Percentiles rank a stretch among this genome's conserved stretches.
Evolutionary conservation across 92 coral and sea anemone genomes (phyloP).

Genomic region (Metridium senile): DNA sequence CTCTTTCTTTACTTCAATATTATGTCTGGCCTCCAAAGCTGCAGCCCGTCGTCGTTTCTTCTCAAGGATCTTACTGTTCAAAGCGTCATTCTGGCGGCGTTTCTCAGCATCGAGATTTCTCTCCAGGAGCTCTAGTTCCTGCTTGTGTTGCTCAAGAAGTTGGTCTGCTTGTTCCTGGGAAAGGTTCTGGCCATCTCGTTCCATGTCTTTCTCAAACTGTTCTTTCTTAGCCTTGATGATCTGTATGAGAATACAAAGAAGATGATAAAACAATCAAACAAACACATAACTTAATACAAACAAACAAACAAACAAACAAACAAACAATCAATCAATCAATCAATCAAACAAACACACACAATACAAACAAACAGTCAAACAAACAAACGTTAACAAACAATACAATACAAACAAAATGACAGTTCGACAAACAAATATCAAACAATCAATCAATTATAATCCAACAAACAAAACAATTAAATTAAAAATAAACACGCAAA

Average conservation of each 20-base stretch:
- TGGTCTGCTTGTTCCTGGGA: constrained; percentile 82
- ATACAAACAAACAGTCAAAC: too few relatives aligned
- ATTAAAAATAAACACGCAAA: background rate
- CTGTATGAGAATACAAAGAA: constrained; percentile 37
- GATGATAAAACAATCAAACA: background rate
- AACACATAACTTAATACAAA: background rate
- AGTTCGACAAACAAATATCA: background rate
- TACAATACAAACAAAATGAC: background rate
- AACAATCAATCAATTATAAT: constrained; percentile 31
- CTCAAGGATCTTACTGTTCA: constrained; percentile 85
- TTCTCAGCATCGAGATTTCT: constrained; percentile 90
- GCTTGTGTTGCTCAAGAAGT: constrained; percentile 84
- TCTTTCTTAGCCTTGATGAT: constrained; percentile 81
- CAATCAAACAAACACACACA: background rate
- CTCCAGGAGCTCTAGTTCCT: constrained; percentile 81
- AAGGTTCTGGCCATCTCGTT: constrained; percentile 59
- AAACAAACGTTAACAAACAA: too few relatives aligned
- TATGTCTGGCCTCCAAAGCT: constrained; percentile 74
- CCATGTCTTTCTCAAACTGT: constrained; percentile 76
- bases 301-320: too few relatives aligned
- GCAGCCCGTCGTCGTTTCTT: constrained; percentile 80
- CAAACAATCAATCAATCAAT: too few relatives aligned
- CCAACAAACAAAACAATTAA: background rate
- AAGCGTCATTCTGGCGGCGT: constrained; percentile 77
- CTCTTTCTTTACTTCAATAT: constrained; percentile 84